Conservation (phyloP, 2,797 vertebrate genomes). For the Malacoctenus gilli region DNA sequence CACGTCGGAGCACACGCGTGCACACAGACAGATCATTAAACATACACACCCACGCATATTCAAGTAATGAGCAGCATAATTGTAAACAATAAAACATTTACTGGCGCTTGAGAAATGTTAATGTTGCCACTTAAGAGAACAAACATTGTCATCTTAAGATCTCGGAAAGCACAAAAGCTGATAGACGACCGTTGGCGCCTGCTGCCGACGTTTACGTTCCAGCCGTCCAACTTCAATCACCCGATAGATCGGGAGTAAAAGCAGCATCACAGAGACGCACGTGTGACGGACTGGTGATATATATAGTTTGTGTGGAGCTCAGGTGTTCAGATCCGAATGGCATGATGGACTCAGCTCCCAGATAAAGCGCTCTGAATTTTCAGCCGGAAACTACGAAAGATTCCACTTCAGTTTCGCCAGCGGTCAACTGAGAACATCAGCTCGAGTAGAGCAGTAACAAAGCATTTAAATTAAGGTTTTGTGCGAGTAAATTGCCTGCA, state of each 20-base stretch:
- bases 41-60: conserved; percentile 9
- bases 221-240: no score
- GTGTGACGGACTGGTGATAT: background rate
- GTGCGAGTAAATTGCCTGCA: no score
- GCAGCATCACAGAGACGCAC: background rate
- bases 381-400: no score
- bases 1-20: background rate
- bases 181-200: background rate
- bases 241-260: background rate
- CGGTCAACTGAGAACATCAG: no score
- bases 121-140: background rate
- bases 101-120: conserved; percentile 1
- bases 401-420: no score
- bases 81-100: conserved; percentile 31
- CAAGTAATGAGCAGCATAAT: conserved; percentile 34
- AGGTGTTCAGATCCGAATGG: no score
- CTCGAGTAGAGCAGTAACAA: no score
- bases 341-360: conserved; percentile 8
- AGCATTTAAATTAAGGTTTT: no score
- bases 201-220: background rate
- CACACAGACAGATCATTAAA: conserved; percentile 21
- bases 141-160: conserved; percentile 31
- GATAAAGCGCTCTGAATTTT: conserved; percentile 19
- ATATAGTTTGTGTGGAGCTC: conserved; percentile 1
- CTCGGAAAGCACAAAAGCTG: background rate